Conservation (phyloP, 2,888 invertebrate species). For the Barypeithes pellucidus region DNA sequence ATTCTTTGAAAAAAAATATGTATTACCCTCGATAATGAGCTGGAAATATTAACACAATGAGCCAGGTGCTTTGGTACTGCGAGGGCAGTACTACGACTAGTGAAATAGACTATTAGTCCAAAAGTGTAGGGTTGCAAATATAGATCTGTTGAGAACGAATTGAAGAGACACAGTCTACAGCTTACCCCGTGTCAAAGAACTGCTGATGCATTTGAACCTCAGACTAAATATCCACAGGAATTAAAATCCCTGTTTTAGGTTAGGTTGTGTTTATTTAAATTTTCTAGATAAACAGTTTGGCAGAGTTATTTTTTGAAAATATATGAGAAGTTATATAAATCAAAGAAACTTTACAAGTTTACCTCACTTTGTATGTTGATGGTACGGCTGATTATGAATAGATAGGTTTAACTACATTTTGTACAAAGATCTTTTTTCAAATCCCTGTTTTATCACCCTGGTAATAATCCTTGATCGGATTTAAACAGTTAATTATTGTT, state of each 20-base stretch:
- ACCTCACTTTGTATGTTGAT: too few relatives aligned
- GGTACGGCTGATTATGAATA: too few relatives aligned
- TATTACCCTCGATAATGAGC: not conserved
- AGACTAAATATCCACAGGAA: constrained; percentile 9
- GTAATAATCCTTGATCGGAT: too few relatives aligned
- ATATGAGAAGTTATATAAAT: not conserved
- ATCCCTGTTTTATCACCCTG: too few relatives aligned
- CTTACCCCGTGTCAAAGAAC: not conserved
- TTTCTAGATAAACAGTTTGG: constrained; percentile 41
- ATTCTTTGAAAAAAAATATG: not conserved
- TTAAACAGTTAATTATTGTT: too few relatives aligned
- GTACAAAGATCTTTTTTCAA: too few relatives aligned
- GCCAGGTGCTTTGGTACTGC: not conserved
- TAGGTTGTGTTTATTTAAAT: constrained; percentile 25
- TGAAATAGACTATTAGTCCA: not conserved
- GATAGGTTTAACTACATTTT: too few relatives aligned
- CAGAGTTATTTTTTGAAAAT: not conserved
- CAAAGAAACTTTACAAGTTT: too few relatives aligned
- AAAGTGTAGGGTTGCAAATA: not conserved
- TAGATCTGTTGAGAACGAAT: not conserved
- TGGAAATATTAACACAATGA: not conserved
- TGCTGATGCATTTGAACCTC: not conserved
- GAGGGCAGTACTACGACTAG: not conserved
- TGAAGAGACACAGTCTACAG: not conserved
- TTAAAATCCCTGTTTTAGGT: not conserved